Percentiles rank a stretch among this genome's conserved stretches.
Conservation (phyloP, 2,888 invertebrate species). For the Clunio marinus region DNA sequence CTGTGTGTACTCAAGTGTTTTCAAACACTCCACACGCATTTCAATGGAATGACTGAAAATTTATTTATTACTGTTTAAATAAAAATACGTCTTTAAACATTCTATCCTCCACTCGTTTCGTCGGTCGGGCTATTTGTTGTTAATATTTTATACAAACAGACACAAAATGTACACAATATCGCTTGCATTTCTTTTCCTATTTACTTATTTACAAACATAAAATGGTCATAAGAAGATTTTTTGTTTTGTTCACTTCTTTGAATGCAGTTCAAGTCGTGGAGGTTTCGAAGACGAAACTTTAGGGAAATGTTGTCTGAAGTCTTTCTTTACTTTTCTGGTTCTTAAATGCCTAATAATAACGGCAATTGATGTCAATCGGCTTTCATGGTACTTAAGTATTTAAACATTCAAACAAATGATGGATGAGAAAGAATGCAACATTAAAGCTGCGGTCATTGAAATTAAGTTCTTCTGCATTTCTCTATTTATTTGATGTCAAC, state of each 20-base stretch:
- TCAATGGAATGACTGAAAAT: background rate
- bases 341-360: background rate
- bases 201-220: too few species aligned
- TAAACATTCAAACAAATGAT: background rate
- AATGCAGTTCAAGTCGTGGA: background rate
- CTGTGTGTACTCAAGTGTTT: slow-evolving; percentile 8
- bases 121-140: slow-evolving; percentile 4
- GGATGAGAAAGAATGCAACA: background rate
- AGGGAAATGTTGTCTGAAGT: background rate
- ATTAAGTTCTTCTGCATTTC: background rate
- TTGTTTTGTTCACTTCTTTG: too few species aligned
- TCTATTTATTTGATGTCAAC: too few species aligned
- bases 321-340: background rate
- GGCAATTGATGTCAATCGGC: slow-evolving; percentile 1
- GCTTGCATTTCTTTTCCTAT: background rate
- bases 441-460: background rate
- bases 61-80: background rate
- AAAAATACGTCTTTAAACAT: background rate
- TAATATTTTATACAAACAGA: slow-evolving; percentile 14
- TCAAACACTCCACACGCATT: background rate
- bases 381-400: background rate
- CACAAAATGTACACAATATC: slow-evolving; percentile 5
- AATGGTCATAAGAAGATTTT: too few species aligned
- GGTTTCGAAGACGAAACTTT: background rate
- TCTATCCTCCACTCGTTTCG: background rate